Evolutionary conservation across 2,888 invertebrate species (phyloP).

Genomic region (Drosophila greeni): DNA sequence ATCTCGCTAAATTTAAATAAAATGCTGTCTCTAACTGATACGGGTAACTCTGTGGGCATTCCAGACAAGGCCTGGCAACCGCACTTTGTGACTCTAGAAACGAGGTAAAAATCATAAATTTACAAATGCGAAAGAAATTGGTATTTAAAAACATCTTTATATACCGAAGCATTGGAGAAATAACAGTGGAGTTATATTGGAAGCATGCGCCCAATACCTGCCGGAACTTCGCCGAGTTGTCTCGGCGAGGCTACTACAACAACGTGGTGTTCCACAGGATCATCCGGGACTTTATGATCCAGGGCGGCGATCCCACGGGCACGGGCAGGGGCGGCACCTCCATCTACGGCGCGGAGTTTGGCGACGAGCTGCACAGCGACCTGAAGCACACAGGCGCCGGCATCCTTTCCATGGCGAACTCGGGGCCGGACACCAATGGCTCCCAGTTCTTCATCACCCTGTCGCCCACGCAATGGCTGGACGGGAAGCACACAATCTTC

Average conservation of each 20-base stretch:
- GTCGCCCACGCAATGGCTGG: conserved; percentile 98
- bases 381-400: conserved; percentile 97
- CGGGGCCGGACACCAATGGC: conserved; percentile 97
- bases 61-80: conserved; percentile 95
- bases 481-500: conserved; percentile 98
- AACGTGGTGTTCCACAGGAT: conserved; percentile 97
- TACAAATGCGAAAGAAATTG: too few species aligned
- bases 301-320: conserved; percentile 98
- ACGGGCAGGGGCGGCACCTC: conserved; percentile 97
- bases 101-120: conserved; percentile 81
- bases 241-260: conserved; percentile 96
- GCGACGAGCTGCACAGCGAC: conserved; percentile 96
- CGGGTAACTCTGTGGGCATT: conserved; percentile 80
- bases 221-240: conserved; percentile 96
- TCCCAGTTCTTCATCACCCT: conserved; percentile 99
- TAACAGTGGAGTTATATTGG: conserved; percentile 97
- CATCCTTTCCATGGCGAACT: conserved; percentile 98
- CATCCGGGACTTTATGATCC: conserved; percentile 95
- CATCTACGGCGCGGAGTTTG: conserved; percentile 96
- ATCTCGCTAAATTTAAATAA: not conserved
- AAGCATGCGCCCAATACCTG: conserved; percentile 98
- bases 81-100: conserved; percentile 88
- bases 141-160: too few species aligned
- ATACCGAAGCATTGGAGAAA: conserved; percentile 90
- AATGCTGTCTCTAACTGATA: conserved; percentile 60